Conservation (phyloP, 2,888 invertebrate species). For the Eremobia ochroleuca region DNA sequence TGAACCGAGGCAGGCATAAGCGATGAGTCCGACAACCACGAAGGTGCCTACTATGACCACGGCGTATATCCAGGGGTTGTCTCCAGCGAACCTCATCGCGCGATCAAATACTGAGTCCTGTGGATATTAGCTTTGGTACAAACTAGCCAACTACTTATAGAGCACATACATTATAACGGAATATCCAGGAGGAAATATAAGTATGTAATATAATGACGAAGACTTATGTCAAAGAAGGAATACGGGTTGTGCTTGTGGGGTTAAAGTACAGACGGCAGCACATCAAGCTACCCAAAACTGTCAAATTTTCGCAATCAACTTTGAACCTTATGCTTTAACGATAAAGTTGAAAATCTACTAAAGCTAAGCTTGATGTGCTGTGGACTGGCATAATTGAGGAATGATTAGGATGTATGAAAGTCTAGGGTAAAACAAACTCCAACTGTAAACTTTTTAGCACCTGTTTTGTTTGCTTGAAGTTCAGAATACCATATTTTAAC, state of each 20-base stretch:
- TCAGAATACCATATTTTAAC: not conserved
- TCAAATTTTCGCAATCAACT: too few relatives aligned
- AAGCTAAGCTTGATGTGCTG: too few relatives aligned
- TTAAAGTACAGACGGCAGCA: too few relatives aligned
- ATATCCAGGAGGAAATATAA: not conserved
- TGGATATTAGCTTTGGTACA: slow-evolving; percentile 63
- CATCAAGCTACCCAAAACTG: too few relatives aligned
- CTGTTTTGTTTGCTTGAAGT: not conserved
- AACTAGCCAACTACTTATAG: slow-evolving; percentile 54
- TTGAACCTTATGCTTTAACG: too few relatives aligned
- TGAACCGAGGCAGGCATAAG: slow-evolving; percentile 95
- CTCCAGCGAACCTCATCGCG: slow-evolving; percentile 94
- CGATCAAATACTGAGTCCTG: slow-evolving; percentile 96
- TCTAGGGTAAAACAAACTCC: not conserved
- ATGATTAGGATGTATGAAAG: not conserved
- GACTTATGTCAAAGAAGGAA: not conserved
- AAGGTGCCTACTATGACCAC: slow-evolving; percentile 95
- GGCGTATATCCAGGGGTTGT: slow-evolving; percentile 97
- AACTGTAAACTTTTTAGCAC: not conserved
- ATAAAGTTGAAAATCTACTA: too few relatives aligned
- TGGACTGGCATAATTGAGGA: too few relatives aligned
- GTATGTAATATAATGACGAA: not conserved
- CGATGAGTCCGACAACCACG: slow-evolving; percentile 94
- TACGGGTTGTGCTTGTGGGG: not conserved
- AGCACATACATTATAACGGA: slow-evolving; percentile 58